Percentiles rank a stretch among this genome's conserved stretches.
Conservation (phyloP, 1,140 invertebrate genomes). For the Zaprionus ghesquierei region DNA sequence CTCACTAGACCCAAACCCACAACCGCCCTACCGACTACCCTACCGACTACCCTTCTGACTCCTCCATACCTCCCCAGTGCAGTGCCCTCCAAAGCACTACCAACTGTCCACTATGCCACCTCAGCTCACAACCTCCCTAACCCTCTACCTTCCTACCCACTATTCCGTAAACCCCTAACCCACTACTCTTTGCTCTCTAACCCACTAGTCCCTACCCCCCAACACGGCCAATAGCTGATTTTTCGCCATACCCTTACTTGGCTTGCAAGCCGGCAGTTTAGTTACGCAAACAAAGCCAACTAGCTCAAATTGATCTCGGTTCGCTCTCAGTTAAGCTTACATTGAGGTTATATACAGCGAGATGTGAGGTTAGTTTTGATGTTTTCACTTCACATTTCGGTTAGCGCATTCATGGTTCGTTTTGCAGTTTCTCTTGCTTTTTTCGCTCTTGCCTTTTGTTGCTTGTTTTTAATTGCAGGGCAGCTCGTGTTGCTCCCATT, state of each 20-base stretch:
- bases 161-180: background rate
- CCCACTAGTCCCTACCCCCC: background rate
- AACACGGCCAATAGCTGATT: background rate
- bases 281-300: background rate
- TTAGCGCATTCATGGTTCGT: background rate
- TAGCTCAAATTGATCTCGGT: background rate
- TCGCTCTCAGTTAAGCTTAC: background rate
- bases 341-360: background rate
- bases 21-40: background rate
- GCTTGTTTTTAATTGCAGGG: constrained; percentile 60
- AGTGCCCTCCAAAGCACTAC: too few relatives aligned
- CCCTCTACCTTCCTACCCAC: background rate
- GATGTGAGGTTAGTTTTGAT: background rate
- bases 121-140: too few relatives aligned
- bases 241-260: background rate
- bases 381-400: background rate
- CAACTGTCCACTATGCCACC: too few relatives aligned
- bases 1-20: background rate
- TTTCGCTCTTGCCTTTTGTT: background rate
- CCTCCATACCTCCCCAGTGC: too few relatives aligned
- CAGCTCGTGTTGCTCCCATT: constrained; percentile 65
- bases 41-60: background rate
- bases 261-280: background rate
- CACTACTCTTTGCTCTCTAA: background rate
- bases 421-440: background rate